Base-by-base conservation (phyloP, 2,113 vertebrate species). In the Camelus bactrianus region DNA sequence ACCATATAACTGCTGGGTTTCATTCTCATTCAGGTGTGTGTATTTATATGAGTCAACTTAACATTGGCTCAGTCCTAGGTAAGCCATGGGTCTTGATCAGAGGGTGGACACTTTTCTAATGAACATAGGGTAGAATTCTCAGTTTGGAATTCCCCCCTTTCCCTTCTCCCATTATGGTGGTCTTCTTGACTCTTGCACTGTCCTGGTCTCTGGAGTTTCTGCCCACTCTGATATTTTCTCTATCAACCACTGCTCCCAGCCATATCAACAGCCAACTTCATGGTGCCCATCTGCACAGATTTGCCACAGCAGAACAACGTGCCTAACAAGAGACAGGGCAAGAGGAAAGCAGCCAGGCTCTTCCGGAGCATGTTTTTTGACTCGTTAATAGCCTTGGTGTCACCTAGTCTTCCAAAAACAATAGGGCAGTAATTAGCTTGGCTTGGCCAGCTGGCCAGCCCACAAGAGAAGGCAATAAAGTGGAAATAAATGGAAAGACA, bases 401-500 rank as follows among this genome's bases (percentile, higher is more conserved):
- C 81, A 87, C 92, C 79, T 90, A 73, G 70, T 89, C 95, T 96
- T 93, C 72, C 92, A 73, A 70, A 94, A 93, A 94, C 95, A 96
- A 85, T 75, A 95, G 76, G 70, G 54, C 54, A 72, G 35, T 88
- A 85, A 94, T 95, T 93, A 86, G 79, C 96, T 94, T 94, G 96
- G 94, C 87, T 92, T 94, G 83, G 58, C 48, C 48, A 54, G 64
- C 50, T 60, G 60, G 81, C 50, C 69, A 52, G 52, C 80, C 79
- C n/a, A 79, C 2, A 26, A 93, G 77, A 95, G 94, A 96, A 96
- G 91, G 69, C 86, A 97, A 75, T 95, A 92, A 96, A 96, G 96
- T 80, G 32, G 38, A 52, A 96, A 82, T 89, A 93, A 94, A 83
- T 84, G 91, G 16, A 93, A 94, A 98, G 79, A 90, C 83, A 80